phyloP scores from a whole-genome alignment of 2,888 invertebrate genomes.

The Ferrisia virgata region DNA sequence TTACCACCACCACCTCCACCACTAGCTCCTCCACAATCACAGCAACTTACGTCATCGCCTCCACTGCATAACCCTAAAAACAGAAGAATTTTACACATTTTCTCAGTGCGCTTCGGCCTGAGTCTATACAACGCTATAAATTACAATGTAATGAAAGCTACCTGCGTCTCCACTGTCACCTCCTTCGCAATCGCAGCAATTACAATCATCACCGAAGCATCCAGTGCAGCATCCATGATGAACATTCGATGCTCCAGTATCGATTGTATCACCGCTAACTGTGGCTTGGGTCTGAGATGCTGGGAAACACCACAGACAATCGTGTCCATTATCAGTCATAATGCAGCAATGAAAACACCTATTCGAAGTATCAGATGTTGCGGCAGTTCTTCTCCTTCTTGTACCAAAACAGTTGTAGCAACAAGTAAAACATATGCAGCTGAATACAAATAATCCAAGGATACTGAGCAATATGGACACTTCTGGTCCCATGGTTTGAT shows the following conservation, averaged over 20 bases:
- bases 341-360: neutral
- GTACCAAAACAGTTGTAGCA: neutral
- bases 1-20: neutral
- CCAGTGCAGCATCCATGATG: neutral
- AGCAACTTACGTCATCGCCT: neutral
- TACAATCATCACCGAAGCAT: neutral
- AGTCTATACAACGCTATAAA: neutral
- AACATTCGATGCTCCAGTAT: neutral
- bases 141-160: neutral
- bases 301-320: neutral
- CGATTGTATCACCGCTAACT: neutral
- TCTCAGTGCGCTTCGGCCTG: too few species aligned
- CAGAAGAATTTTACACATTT: too few species aligned
- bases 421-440: neutral
- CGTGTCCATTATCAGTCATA: neutral
- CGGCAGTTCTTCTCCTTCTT: neutral
- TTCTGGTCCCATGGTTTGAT: too few species aligned
- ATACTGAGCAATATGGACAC: too few species aligned
- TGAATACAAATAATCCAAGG: too few species aligned
- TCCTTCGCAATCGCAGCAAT: neutral
- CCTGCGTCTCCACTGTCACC: too few species aligned
- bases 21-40: too few species aligned
- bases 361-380: neutral
- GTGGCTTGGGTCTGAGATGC: neutral
- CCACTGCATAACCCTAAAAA: too few species aligned